These are phyloP conservation scores for Hemiprocne comata DNA, from an alignment of 2,113 vertebrate genomes.

Conservation along the genomic window DNA sequence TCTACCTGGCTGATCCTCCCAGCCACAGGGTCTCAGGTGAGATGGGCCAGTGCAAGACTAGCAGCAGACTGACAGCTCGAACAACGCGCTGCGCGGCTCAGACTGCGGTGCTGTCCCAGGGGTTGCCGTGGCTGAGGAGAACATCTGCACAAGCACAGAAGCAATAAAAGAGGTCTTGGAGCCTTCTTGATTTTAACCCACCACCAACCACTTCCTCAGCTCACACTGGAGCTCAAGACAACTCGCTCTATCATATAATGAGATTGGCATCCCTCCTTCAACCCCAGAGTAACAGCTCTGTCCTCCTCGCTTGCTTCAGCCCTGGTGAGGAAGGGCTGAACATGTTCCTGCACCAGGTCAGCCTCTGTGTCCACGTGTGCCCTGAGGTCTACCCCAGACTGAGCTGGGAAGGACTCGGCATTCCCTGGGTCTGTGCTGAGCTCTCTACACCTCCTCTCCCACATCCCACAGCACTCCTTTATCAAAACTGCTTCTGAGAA, in stretches of 20 bases:
- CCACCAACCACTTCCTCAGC: background rate
- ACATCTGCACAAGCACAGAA: constrained; percentile 57
- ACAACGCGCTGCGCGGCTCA: background rate
- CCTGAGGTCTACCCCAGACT: background rate
- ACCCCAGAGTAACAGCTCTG: background rate
- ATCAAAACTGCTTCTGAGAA: background rate
- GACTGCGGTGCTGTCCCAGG: background rate
- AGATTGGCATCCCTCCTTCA: background rate
- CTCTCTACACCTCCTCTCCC: background rate
- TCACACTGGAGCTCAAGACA: background rate
- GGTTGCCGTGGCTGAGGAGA: background rate
- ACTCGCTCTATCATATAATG: background rate
- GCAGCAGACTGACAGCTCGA: constrained; percentile 19
- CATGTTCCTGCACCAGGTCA: rapidly evolving
- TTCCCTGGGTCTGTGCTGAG: background rate
- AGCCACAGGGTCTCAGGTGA: constrained; percentile 45
- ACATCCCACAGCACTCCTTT: background rate
- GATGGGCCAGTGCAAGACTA: constrained; percentile 31
- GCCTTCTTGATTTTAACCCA: background rate
- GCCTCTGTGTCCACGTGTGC: rapidly evolving
- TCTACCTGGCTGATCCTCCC: constrained; percentile 64
- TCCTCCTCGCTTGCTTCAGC: background rate
- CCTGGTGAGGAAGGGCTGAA: background rate
- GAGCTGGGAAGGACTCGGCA: background rate
- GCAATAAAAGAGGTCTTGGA: constrained; percentile 23